These are phyloP conservation scores for Eptatretus burgeri DNA, from an alignment of 2,113 vertebrate genomes.

Conservation along the genomic window DNA sequence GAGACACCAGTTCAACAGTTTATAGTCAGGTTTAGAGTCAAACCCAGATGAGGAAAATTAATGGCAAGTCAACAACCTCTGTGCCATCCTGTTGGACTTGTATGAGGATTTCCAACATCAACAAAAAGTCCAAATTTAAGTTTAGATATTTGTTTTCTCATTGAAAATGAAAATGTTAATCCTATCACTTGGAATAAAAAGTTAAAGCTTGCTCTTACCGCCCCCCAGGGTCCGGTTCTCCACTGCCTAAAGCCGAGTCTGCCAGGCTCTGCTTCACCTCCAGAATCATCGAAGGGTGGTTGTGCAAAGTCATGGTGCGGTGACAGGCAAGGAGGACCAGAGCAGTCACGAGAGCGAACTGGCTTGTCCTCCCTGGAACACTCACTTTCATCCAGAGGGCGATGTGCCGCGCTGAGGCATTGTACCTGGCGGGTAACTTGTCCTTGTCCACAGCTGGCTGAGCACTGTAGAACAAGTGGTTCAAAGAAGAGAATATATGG, in stretches of 20 bases:
- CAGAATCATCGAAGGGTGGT: neutral
- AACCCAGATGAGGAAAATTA: too few relatives aligned
- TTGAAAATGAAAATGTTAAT: too few relatives aligned
- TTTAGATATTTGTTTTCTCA: too few relatives aligned
- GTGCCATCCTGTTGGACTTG: too few relatives aligned
- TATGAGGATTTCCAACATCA: too few relatives aligned
- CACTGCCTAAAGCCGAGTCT: conserved; percentile 36
- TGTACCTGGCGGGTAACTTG: conserved; percentile 52
- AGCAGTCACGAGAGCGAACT: conserved; percentile 49
- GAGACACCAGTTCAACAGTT: too few relatives aligned
- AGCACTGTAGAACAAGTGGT: conserved; percentile 27
- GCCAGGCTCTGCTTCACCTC: neutral
- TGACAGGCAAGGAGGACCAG: conserved; percentile 10
- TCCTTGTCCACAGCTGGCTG: conserved; percentile 73
- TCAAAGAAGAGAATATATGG: too few relatives aligned
- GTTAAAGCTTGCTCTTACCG: conserved; percentile 18
- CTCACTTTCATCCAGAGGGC: conserved; percentile 38
- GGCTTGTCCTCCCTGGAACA: conserved; percentile 58
- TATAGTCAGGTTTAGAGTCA: too few relatives aligned
- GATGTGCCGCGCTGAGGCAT: conserved; percentile 60
- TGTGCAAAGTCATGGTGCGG: neutral
- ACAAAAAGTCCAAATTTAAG: too few relatives aligned
- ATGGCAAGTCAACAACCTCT: too few relatives aligned
- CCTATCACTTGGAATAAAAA: too few relatives aligned
- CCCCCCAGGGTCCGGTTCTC: conserved; percentile 87